Conservation (phyloP, 2,888 invertebrate species). For the Aspidiotus rigidus region DNA sequence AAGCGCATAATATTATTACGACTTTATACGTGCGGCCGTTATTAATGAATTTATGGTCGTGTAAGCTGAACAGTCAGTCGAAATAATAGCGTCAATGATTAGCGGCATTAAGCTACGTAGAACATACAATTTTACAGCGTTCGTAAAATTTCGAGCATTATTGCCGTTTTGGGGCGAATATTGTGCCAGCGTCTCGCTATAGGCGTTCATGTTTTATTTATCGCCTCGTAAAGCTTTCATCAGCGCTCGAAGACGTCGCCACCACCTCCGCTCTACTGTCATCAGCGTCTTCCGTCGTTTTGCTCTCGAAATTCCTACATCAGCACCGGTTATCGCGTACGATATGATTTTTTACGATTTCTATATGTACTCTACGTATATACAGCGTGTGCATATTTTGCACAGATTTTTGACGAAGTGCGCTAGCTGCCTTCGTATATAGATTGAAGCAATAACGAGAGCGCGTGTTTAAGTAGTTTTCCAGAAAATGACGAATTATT, state of each 20-base stretch:
- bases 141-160: constrained; percentile 32
- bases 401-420: too few relatives aligned
- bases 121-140: constrained; percentile 24
- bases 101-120: constrained; percentile 21
- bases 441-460: too few relatives aligned
- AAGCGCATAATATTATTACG: not conserved
- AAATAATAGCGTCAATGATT: constrained; percentile 27
- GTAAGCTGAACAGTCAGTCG: constrained; percentile 18
- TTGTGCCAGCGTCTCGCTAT: constrained; percentile 10
- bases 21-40: constrained; percentile 6
- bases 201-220: constrained; percentile 11
- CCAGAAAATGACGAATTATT: too few relatives aligned
- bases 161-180: constrained; percentile 31
- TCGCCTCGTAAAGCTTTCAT: constrained; percentile 14
- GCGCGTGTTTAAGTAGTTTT: too few relatives aligned
- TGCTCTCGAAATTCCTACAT: not conserved
- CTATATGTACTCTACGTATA: too few relatives aligned
- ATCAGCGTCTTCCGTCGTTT: too few relatives aligned
- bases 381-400: too few relatives aligned
- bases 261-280: too few relatives aligned
- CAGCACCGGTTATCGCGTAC: not conserved
- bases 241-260: not conserved
- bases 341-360: not conserved
- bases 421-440: too few relatives aligned
- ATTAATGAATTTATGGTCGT: constrained; percentile 29